Evolutionary conservation across 2,888 invertebrate genomes (phyloP), one percentile per base, ranked within the genome.

Genomic region (Drosophila meridiana): DNA sequence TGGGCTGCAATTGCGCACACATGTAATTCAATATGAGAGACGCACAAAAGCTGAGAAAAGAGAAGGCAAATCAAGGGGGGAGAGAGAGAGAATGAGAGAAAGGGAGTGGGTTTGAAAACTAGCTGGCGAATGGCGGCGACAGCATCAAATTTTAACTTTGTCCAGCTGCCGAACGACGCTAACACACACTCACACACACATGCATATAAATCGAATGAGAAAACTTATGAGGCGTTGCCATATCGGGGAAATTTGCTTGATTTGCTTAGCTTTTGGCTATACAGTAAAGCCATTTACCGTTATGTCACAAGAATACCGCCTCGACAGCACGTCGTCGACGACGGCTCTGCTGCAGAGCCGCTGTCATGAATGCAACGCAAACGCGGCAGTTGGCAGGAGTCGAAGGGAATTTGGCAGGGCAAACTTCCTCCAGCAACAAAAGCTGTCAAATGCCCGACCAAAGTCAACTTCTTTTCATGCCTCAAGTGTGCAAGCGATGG

Each of bases 261-360:
- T 84, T 88, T 88, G 83, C 84, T 75, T 76, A 72, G 80, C 74
- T 75, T 70, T 73, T 68, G 73, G 74, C 55, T 20, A 61, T 60
- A 64, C 69, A 79, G 73, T 69, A 78, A 87, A 89, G 78, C 78
- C 87, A 85, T 84, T 89, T 87, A 76, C 77, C 78, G 82, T 86
- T 76, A 73, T 78, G 76, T 65, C 74, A 76, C 61, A 70, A 58
- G 58, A 64, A n/a, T 61, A 45, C 32, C 43, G 53, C 40, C 30
- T n/a, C 64, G 32, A 34, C 69, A 38, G 50, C 55, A 34, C 36
- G n/a, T 45, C 36, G 58, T 26, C 32, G 48, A 32, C 13, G 58
- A 34, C 32, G 40, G 30, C 13, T 32, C 20, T 9, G 56, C 61
- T 60, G 66, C 73, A 64, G 52, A 61, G 58, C 20, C 20, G 45